Percentiles rank a stretch among this genome's conserved stretches.
Conservation (phyloP, 2,888 invertebrate genomes). For the Acanthosepion esculentum region DNA sequence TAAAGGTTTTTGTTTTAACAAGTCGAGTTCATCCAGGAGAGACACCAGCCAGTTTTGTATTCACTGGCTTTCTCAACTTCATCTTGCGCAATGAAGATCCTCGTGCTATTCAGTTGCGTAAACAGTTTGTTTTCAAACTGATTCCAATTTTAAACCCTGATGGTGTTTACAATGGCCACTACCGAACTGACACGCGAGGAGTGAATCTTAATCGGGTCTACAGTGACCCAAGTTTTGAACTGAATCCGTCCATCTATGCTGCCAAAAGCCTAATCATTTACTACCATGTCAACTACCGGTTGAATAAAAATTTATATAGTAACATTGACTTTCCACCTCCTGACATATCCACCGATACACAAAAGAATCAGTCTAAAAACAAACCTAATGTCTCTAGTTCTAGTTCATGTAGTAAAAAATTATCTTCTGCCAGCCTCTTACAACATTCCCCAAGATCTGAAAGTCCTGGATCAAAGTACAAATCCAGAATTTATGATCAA, state of each 20-base stretch:
- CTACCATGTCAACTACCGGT: slow-evolving; percentile 74
- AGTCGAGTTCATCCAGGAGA: slow-evolving; percentile 94
- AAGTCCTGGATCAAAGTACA: not conserved
- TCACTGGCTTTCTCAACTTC: slow-evolving; percentile 89
- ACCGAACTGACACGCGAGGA: slow-evolving; percentile 86
- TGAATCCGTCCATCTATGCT: slow-evolving; percentile 90
- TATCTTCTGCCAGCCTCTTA: slow-evolving; percentile 34
- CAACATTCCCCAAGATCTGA: slow-evolving; percentile 34
- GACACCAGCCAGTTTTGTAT: slow-evolving; percentile 91
- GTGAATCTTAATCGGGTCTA: slow-evolving; percentile 92
- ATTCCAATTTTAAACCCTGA: slow-evolving; percentile 94
- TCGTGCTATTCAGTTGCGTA: slow-evolving; percentile 83
- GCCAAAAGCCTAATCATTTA: slow-evolving; percentile 81
- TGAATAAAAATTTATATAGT: slow-evolving; percentile 49
- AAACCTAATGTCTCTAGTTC: not conserved
- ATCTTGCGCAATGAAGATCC: slow-evolving; percentile 84
- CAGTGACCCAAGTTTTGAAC: slow-evolving; percentile 83
- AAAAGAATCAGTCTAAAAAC: slow-evolving; percentile 44
- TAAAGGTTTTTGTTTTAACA: slow-evolving; percentile 86
- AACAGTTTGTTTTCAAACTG: slow-evolving; percentile 86
- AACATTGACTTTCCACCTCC: not conserved
- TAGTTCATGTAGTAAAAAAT: not conserved
- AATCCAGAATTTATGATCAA: slow-evolving; percentile 1
- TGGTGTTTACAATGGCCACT: slow-evolving; percentile 88
- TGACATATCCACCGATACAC: not conserved